Base-by-base conservation (phyloP, 2,888 invertebrate species). In the Andricus quercusramuli region DNA sequence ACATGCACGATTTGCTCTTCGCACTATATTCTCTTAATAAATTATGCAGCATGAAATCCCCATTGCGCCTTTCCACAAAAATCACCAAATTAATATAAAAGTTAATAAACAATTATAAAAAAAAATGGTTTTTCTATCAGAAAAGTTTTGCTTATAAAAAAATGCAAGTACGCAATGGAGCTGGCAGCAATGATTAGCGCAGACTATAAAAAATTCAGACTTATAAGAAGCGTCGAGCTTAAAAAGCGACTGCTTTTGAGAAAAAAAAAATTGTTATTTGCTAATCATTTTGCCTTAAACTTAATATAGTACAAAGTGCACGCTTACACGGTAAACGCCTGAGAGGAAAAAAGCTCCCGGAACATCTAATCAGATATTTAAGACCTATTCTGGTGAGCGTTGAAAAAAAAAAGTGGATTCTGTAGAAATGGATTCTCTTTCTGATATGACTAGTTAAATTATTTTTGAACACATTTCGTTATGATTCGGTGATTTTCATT, bases 301-400 rank as follows among this genome's bases (percentile, higher is more conserved):
- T 77, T 20, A 62, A 78, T 83, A 81, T 80, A 82, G 83, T 83
- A 44, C 83, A 82, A 79, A 81, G 80, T 77, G 78, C 68, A 83
- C 86, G 86, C 87, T 89, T 89, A 89, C 88, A 88, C 82, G 83
- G 89, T 89, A 89, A 89, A 88, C 88, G 84, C 83, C 68, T 79
- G 47, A 77, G 65, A 78, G 70, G 65, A 77, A 74, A 74, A 74
- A 32, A 59, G n/a, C 74, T 29, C 74, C 32, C 51, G 37, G 56
- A 77, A 47, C 41, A 77, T 44, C 22, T 47, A 64, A 77, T 62
- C 25, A 47, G 44, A 77, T 59, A 77, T 59, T 77, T 44, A 77
- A 64, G 13, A 67, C 29, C 37, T 15, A 68, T 29, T 62, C 6
- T 20, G 64, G 32, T 56, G 51, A 74, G 56, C 6, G 74, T 59